Evolutionary conservation across 2,113 vertebrate genomes (phyloP), one percentile per base, ranked within the genome.

Genomic region (Odontophorus gujanensis): DNA sequence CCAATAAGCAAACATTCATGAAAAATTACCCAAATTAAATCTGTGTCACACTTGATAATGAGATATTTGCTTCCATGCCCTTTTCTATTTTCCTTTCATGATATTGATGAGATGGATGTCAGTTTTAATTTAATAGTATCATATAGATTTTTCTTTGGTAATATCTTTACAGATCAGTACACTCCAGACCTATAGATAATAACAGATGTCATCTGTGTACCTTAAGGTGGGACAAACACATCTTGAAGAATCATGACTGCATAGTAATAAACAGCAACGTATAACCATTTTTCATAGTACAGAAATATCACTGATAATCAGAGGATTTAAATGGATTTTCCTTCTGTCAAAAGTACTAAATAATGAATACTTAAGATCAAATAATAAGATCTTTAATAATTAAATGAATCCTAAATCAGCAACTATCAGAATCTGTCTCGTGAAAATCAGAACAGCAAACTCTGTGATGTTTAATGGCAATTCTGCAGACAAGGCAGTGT

Each of bases 91-190:
- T 96, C 89, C 40, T 88, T 93, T 85, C 65, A 45, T 81, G 79
- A 76, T 84, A 93, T 66, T 82, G 69, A 87, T 80, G 67, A 83
- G 85, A 61, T 86, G 79, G 81, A 85, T 88, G 59, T 43, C 42
- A 1, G 72, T 88, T 96, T 97, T 97, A 97, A 96, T 97, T 97
- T 97, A 88, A 80, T 96, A 96, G 90, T 96, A 96, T 61, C 42
- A 45, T 96, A 97, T 91, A 91, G 96, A 97, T 97, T 97, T 94
- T 91, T 89, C 79, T 85, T 81, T 66, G 40, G 25, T 73, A 76
- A 73, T 95, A 74, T 77, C 69, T 92, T 97, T 88, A 79, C 84
- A 96, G 53, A 96, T 91, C 69, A 91, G 72, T 81, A 92, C 59
- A 84, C 82, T 91, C 63, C 81, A 81, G 90, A 72, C 71, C 72